Evolutionary conservation across 2,113 vertebrate species (phyloP), one percentile per base, ranked within the genome.

Genomic region (Tapirus terrestris): DNA sequence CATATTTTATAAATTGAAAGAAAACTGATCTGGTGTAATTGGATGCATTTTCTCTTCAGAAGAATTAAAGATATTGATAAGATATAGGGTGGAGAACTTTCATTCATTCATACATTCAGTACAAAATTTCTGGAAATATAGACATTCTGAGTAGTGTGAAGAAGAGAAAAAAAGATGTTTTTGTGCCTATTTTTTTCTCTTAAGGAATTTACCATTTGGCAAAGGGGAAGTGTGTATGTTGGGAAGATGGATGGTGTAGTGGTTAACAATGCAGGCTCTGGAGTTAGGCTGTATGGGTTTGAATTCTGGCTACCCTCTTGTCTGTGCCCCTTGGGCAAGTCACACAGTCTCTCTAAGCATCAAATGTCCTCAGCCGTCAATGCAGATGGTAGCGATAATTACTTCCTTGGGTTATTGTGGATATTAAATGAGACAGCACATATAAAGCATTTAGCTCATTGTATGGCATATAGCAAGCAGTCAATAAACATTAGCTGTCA

Each of bases 1-100:
- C 65, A 68, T 90, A 21, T 93, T 82, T 94, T 56, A 51, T 90
- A 91, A 89, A 79, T 91, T 25, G 10, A 84, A 92, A 94, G 53
- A 87, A 92, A 86, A 86, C 45, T 33, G 16, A 83, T 70, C 14
- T 60, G 27, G 5, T 82, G 7, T 95, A 89, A 75, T n/a, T 67
- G 39, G 68, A 85, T 85, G 27, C 31, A 75, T 91, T 93, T 93
- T 91, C 58, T 93, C 23, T n/a, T 84, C 51, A 82, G 36, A 95
- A 80, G 73, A 56, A 6, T 45, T 61, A 93, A 84, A 80, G 31
- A 27, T 58, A 31, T 25, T 85, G 39, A 82, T n/a, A 73, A 33
- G 39, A 82, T 21, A 65, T 17, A 39, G 31, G 6, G 5, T 72
- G 20, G 51, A 33, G 72, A 88, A 84, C 29, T 89, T 89, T 83